Evolutionary conservation across 2,113 vertebrate genomes (phyloP).

Genomic region (Haemorhous mexicanus): DNA sequence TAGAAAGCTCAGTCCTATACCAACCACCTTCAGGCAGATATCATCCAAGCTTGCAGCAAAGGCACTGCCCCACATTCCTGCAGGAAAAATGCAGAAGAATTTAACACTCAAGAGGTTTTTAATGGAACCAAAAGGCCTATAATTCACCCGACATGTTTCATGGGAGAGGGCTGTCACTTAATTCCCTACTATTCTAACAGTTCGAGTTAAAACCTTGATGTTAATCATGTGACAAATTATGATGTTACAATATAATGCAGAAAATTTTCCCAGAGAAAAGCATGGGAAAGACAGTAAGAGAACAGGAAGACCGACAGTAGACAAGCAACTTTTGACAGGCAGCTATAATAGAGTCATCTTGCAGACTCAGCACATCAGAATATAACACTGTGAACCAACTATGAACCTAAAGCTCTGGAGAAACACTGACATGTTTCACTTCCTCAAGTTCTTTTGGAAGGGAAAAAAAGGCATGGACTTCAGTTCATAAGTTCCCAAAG

Average conservation of each 20-base stretch:
- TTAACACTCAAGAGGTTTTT: neutral
- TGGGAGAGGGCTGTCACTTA: neutral
- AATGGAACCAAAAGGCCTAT: neutral
- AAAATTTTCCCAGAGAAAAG: neutral
- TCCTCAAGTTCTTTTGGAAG: neutral
- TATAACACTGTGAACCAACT: neutral
- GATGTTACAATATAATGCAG: neutral
- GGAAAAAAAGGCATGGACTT: neutral
- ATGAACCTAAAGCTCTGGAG: neutral
- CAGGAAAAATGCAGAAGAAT: neutral
- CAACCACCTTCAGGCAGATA: constrained; percentile 67
- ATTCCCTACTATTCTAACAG: neutral
- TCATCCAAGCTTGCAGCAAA: constrained; percentile 80
- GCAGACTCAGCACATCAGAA: neutral
- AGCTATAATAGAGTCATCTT: neutral
- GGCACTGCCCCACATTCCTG: constrained; percentile 80
- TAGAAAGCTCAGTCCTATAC: constrained; percentile 64
- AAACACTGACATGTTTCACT: neutral
- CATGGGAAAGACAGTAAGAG: neutral
- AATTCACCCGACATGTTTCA: neutral
- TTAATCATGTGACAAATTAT: neutral
- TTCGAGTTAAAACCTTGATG: neutral
- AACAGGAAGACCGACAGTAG: neutral
- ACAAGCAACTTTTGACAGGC: neutral
- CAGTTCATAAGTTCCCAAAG: neutral